phyloP scores from a whole-genome alignment of 1,140 invertebrate genomes.

The Metaphire vulgaris region DNA sequence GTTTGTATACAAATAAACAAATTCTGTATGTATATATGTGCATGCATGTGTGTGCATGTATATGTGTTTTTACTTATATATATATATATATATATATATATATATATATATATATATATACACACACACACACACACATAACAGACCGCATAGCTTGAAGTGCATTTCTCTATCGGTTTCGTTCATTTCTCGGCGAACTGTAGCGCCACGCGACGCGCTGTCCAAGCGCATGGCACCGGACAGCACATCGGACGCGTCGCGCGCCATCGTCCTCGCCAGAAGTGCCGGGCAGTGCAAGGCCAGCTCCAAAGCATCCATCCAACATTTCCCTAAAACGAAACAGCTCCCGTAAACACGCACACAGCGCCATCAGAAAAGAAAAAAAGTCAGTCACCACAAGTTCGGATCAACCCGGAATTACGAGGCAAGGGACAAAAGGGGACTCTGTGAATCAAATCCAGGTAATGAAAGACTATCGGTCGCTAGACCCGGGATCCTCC shows the following conservation, averaged over 20 bases:
- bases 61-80: neutral
- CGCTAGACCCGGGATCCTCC: no score
- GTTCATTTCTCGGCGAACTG: neutral
- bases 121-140: neutral
- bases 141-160: neutral
- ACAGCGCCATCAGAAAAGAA: no score
- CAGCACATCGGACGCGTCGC: slow-evolving; percentile 31
- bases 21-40: neutral
- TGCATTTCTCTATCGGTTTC: neutral
- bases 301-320: slow-evolving; percentile 89
- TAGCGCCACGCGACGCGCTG: neutral
- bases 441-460: no score
- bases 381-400: no score
- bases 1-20: no score
- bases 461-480: no score
- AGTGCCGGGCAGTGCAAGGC: slow-evolving; percentile 68
- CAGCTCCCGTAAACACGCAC: no score
- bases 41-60: neutral
- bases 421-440: no score
- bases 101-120: neutral
- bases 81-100: neutral
- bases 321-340: slow-evolving; percentile 73
- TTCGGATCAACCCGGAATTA: no score
- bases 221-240: slow-evolving; percentile 21
- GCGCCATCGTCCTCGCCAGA: slow-evolving; percentile 60